Conservation (phyloP, 2,797 vertebrate genomes). For the Epinephelus coioides region DNA sequence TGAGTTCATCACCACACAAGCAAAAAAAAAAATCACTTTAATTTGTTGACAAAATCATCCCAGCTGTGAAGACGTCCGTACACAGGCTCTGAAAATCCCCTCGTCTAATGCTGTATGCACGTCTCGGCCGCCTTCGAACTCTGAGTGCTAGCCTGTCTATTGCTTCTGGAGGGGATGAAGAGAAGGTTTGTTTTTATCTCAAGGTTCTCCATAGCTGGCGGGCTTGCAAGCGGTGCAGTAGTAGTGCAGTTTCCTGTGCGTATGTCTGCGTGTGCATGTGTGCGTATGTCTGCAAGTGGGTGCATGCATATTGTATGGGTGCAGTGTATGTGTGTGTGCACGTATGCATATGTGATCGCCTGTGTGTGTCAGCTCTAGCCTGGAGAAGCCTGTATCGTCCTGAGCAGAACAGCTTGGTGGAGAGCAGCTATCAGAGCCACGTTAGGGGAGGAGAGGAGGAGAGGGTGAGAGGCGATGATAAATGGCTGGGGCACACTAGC, state of each 20-base stretch:
- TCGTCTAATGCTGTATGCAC: slow-evolving; percentile 67
- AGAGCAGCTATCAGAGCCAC: slow-evolving; percentile 77
- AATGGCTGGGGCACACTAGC: slow-evolving; percentile 82
- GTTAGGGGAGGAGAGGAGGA: slow-evolving; percentile 71
- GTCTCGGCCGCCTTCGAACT: slow-evolving; percentile 58
- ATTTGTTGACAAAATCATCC: slow-evolving; percentile 71
- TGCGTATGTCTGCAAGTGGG: slow-evolving; percentile 36
- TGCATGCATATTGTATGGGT: slow-evolving; percentile 21
- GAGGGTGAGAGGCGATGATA: slow-evolving; percentile 83
- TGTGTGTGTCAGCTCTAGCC: slow-evolving; percentile 63
- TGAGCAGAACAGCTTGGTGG: slow-evolving; percentile 73
- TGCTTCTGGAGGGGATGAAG: slow-evolving; percentile 76
- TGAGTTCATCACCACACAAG: slow-evolving; percentile 55
- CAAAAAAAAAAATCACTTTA: slow-evolving; percentile 56
- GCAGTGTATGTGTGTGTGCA: slow-evolving; percentile 13
- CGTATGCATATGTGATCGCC: slow-evolving; percentile 1
- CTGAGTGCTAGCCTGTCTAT: slow-evolving; percentile 64
- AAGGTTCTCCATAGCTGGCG: slow-evolving; percentile 81
- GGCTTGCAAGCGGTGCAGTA: slow-evolving; percentile 68
- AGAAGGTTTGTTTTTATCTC: slow-evolving; percentile 81
- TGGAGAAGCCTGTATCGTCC: slow-evolving; percentile 71
- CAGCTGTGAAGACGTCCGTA: slow-evolving; percentile 47
- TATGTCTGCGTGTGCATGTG: slow-evolving; percentile 37
- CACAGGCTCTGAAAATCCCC: slow-evolving; percentile 59
- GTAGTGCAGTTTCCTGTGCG: slow-evolving; percentile 69